phyloP scores from a whole-genome alignment of 35 echinoderm and acorn worm genomes.

The Antedon bifida region DNA sequence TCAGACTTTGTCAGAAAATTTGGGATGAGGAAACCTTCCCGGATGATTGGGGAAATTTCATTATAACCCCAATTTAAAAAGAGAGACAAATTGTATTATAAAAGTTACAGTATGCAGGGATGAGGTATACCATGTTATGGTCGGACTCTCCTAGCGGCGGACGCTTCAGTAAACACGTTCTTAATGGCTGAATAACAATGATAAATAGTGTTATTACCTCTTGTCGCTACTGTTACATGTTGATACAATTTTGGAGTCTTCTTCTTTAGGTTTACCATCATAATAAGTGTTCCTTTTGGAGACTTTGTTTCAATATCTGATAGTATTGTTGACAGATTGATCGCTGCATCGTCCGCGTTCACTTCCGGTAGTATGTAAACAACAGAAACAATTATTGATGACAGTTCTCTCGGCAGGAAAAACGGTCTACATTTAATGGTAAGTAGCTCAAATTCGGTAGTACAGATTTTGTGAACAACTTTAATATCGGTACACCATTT shows the following conservation, averaged over 20 bases:
- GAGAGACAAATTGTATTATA: no score
- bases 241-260: conserved; percentile 1
- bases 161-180: not conserved
- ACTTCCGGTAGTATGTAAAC: conserved; percentile 1
- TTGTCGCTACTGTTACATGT: not conserved
- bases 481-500: conserved; percentile 13
- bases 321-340: not conserved
- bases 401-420: not conserved
- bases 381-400: not conserved
- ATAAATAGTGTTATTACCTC: not conserved
- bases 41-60: no score
- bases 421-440: not conserved
- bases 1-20: no score
- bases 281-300: conserved; percentile 1
- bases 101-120: not conserved
- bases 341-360: not conserved
- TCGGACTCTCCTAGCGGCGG: conserved; percentile 6
- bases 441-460: not conserved
- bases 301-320: not conserved
- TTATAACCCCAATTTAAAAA: no score
- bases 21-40: no score
- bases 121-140: conserved; percentile 8
- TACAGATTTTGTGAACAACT: not conserved
- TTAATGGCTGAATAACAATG: conserved; percentile 6
- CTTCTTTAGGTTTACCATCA: not conserved